Percentiles rank a stretch among this genome's conserved stretches.
Conservation (phyloP, 2,113 vertebrate genomes). For the Aspidoscelis tigris region DNA sequence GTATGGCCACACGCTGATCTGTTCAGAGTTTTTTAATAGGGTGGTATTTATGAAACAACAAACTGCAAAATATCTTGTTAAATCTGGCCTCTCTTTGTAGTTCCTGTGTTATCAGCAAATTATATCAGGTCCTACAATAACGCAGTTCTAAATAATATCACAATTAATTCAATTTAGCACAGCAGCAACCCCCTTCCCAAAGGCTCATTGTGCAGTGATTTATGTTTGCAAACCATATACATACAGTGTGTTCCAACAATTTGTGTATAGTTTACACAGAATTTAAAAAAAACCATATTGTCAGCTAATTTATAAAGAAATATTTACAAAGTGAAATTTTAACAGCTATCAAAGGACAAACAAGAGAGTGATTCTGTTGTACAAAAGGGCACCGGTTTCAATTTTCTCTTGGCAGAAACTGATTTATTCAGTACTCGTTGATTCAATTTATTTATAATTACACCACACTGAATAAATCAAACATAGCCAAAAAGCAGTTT, state of each 20-base stretch:
- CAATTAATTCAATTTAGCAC: slow-evolving; percentile 44
- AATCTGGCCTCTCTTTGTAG: slow-evolving; percentile 25
- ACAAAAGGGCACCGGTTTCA: slow-evolving; percentile 28
- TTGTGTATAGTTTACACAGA: slow-evolving; percentile 44
- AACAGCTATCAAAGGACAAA: slow-evolving; percentile 28
- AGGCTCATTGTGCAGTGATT: slow-evolving; percentile 37
- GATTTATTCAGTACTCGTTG: slow-evolving; percentile 24
- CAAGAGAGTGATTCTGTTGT: slow-evolving; percentile 20
- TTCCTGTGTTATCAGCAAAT: slow-evolving; percentile 39
- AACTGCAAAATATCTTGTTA: slow-evolving; percentile 4
- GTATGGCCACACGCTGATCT: not conserved
- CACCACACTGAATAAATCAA: slow-evolving; percentile 46
- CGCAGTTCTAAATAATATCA: slow-evolving; percentile 44
- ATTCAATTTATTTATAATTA: slow-evolving; percentile 51
- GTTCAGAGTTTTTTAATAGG: slow-evolving; percentile 4
- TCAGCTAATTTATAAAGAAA: slow-evolving; percentile 44
- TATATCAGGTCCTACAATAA: slow-evolving; percentile 28
- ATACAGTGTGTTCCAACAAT: slow-evolving; percentile 39
- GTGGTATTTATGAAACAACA: not conserved
- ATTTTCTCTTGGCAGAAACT: slow-evolving; percentile 41
- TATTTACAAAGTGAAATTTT: slow-evolving; percentile 21
- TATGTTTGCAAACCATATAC: slow-evolving; percentile 50
- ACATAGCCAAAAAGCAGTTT: slow-evolving; percentile 39
- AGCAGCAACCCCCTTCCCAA: slow-evolving; percentile 18
- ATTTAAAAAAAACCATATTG: slow-evolving; percentile 30